Evolutionary conservation across 2,113 vertebrate species (phyloP).

Genomic region (Gnathonemus longibarbis): DNA sequence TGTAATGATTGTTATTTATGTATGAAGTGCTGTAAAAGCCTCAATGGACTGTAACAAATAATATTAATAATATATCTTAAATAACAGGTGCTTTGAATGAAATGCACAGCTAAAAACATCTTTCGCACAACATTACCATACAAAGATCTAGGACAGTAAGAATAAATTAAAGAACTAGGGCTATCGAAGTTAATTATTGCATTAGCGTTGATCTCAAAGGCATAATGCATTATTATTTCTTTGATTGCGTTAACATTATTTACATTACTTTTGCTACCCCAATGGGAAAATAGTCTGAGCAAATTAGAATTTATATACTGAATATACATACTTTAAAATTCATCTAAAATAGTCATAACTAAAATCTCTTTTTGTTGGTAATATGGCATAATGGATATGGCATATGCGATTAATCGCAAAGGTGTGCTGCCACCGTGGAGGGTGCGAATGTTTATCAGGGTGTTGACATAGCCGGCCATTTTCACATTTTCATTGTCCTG

Average conservation of each 20-base stretch:
- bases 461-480: neutral
- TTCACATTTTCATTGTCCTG: neutral
- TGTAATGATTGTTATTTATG: neutral
- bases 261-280: neutral
- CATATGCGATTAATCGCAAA: neutral
- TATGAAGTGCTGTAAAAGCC: neutral
- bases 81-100: neutral
- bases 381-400: too few relatives aligned
- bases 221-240: neutral
- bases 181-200: neutral
- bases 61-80: neutral
- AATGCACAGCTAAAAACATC: neutral
- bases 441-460: neutral
- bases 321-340: neutral
- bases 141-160: neutral
- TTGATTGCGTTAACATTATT: neutral
- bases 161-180: neutral
- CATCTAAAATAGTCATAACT: neutral
- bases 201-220: neutral
- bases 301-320: neutral
- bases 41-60: neutral
- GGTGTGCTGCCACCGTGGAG: neutral
- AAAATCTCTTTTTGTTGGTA: neutral
- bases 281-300: neutral
- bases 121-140: neutral